Conservation (phyloP, 2,797 vertebrate species). For the Octomys mimax region DNA sequence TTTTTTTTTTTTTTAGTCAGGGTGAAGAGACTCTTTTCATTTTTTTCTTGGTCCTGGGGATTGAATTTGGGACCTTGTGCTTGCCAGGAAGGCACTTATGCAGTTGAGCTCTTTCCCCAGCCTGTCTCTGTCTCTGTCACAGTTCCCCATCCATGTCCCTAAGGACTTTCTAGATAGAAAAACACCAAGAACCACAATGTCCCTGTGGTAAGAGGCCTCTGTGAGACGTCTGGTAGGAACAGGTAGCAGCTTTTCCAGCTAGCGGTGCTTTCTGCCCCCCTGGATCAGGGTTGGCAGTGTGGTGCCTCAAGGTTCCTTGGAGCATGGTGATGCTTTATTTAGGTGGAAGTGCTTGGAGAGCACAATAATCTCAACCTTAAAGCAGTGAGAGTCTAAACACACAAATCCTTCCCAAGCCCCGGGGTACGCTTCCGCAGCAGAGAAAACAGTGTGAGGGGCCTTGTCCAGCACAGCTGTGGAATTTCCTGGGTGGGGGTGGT, state of each 20-base stretch:
- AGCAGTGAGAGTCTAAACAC: neutral
- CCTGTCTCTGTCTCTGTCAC: neutral
- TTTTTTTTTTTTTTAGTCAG: no score
- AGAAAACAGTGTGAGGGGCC: neutral
- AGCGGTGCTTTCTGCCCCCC: neutral
- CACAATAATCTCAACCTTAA: neutral
- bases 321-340: neutral
- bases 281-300: neutral
- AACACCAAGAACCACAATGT: neutral
- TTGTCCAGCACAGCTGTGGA: neutral
- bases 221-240: neutral
- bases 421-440: neutral
- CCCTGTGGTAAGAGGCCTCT: neutral
- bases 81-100: no score
- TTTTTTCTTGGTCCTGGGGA: no score
- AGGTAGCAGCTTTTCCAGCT: neutral
- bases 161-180: neutral
- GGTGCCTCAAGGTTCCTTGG: neutral
- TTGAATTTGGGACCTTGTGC: no score
- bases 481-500: neutral
- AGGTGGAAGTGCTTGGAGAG: constrained; percentile 3
- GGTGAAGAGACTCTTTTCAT: no score
- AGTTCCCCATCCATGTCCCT: neutral
- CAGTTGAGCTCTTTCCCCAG: no score
- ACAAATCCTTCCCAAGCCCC: neutral